These are phyloP conservation scores for Drosophila athabasca DNA, from an alignment of 1,140 invertebrate genomes.

Conservation along the genomic window DNA sequence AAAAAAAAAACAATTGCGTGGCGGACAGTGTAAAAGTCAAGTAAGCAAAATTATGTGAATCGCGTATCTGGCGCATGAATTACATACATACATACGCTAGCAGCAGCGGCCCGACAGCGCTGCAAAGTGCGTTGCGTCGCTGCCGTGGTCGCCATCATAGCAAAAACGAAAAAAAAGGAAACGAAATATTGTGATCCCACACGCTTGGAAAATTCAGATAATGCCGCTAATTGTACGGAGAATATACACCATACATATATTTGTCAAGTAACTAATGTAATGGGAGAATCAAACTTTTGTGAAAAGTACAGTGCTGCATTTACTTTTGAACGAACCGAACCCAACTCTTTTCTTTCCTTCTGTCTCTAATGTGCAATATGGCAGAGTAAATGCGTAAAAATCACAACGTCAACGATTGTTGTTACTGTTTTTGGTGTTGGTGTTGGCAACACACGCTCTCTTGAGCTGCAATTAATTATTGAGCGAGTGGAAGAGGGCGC, in stretches of 20 bases:
- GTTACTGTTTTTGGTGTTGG: conserved; percentile 33
- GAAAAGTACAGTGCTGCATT: conserved; percentile 75
- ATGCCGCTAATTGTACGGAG: neutral
- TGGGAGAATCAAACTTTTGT: conserved; percentile 13
- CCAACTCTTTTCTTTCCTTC: conserved; percentile 6
- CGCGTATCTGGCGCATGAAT: conserved; percentile 22
- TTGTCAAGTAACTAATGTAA: conserved; percentile 33
- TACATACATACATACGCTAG: conserved; percentile 36
- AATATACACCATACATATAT: neutral
- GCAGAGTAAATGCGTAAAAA: conserved; percentile 65
- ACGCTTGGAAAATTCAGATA: conserved; percentile 14
- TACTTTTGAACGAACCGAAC: conserved; percentile 35
- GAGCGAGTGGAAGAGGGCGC: no score
- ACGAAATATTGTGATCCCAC: conserved; percentile 41
- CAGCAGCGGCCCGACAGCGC: conserved; percentile 24
- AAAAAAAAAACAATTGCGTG: conserved; percentile 11
- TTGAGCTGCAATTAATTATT: conserved; percentile 22
- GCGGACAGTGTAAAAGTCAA: conserved; percentile 5
- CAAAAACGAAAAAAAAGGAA: conserved; percentile 22
- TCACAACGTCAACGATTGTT: conserved; percentile 42
- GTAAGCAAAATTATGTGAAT: conserved; percentile 13
- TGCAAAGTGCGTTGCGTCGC: conserved; percentile 77
- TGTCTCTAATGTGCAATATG: conserved; percentile 63
- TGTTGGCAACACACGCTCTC: conserved; percentile 31
- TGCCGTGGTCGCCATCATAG: conserved; percentile 76